Evolutionary conservation across 64 coral and sea anemone genomes (phyloP).

Genomic region (Dendronephthya gigantea): DNA sequence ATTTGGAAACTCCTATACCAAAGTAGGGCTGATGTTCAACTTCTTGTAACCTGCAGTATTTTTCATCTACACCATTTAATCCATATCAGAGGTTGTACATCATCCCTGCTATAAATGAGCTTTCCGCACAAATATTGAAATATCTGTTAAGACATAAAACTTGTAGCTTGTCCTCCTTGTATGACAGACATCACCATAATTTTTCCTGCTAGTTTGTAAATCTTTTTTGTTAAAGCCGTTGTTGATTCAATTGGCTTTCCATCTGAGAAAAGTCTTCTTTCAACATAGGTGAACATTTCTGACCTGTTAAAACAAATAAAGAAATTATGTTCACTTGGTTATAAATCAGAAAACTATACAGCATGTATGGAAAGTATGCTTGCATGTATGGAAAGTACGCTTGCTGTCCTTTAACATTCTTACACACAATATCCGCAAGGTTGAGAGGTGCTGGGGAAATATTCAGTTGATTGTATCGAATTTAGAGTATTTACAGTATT

Average conservation of each 20-base stretch:
- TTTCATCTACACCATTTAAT: too few relatives aligned
- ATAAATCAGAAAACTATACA: background rate
- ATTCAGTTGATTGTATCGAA: background rate
- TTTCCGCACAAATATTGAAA: slow-evolving; percentile 40
- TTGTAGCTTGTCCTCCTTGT: slow-evolving; percentile 41
- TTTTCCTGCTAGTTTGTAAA: slow-evolving; percentile 44
- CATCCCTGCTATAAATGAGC: too few relatives aligned
- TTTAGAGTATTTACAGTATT: background rate
- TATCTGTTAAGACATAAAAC: slow-evolving; percentile 35
- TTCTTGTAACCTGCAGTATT: too few relatives aligned
- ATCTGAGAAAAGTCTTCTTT: slow-evolving; percentile 24
- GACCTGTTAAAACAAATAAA: background rate
- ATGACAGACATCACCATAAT: slow-evolving; percentile 51
- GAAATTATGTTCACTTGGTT: background rate
- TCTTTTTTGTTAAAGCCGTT: slow-evolving; percentile 26
- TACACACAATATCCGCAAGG: background rate
- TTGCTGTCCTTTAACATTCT: background rate
- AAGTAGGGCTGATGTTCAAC: too few relatives aligned
- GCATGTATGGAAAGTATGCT: background rate
- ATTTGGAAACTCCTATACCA: too few relatives aligned
- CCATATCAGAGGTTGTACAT: too few relatives aligned
- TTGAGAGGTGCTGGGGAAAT: background rate
- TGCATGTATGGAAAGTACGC: too few relatives aligned
- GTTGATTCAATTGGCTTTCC: slow-evolving; percentile 44
- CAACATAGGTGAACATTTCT: slow-evolving; percentile 3